These are phyloP conservation scores for Meandrusa payeni DNA, from an alignment of 2,888 invertebrate genomes.

Conservation along the genomic window DNA sequence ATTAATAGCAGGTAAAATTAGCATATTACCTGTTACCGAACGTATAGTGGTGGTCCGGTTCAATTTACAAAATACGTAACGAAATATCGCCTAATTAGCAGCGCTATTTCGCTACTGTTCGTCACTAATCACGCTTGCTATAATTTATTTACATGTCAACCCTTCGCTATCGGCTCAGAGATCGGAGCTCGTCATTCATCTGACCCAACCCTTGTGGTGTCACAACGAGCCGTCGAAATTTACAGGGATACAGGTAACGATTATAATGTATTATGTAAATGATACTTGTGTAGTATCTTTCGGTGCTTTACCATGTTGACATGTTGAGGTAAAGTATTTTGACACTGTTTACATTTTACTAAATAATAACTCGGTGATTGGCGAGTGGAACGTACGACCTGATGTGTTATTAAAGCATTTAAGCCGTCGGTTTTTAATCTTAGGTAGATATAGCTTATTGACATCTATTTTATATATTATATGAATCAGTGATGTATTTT, in stretches of 20 bases:
- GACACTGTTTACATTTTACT: neutral
- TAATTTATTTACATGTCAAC: conserved; percentile 54
- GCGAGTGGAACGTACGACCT: no score
- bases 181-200: conserved; percentile 61
- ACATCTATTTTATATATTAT: no score
- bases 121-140: conserved; percentile 1
- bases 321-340: neutral
- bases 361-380: no score
- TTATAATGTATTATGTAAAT: conserved; percentile 57
- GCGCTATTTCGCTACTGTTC: neutral
- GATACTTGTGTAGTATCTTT: neutral
- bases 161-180: conserved; percentile 51
- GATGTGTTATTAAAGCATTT: no score
- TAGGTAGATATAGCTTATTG: no score
- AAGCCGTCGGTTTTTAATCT: no score
- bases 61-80: neutral
- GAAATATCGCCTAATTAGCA: conserved; percentile 10
- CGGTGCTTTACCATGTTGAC: neutral
- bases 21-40: neutral
- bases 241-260: conserved; percentile 41
- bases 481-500: no score
- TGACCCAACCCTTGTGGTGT: conserved; percentile 58
- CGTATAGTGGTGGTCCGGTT: no score
- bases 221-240: conserved; percentile 57
- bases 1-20: no score